Percentiles rank a stretch among this genome's conserved stretches.
Conservation (phyloP, 1,140 invertebrate species). For the Coelopa frigida region DNA sequence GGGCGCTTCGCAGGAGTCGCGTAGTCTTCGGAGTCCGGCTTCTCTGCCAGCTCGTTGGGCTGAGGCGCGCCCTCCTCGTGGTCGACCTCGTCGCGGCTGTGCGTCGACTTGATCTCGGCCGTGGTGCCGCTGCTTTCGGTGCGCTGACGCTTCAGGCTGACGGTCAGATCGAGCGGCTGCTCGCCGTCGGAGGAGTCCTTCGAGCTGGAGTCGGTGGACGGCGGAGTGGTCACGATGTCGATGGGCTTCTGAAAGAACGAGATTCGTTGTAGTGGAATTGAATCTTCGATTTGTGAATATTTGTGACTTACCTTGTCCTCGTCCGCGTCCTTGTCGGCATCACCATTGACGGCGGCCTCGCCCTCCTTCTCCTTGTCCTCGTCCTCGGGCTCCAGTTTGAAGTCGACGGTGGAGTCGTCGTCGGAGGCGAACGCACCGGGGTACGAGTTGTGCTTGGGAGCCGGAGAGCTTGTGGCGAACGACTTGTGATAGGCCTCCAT, state of each 20-base stretch:
- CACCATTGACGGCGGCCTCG: background rate
- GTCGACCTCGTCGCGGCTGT: background rate
- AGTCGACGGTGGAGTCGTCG: conserved; percentile 16
- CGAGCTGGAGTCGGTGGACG: conserved; percentile 13
- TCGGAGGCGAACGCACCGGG: conserved; percentile 14
- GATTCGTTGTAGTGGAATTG: background rate
- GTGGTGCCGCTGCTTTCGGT: background rate
- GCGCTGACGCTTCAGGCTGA: conserved; percentile 44
- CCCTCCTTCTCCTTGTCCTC: background rate
- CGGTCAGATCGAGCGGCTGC: conserved; percentile 67
- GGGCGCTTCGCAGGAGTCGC: background rate
- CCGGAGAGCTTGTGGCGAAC: no score
- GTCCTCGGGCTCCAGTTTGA: background rate
- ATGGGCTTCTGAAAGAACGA: conserved; percentile 29
- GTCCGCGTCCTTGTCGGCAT: conserved; percentile 19
- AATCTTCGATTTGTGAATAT: background rate
- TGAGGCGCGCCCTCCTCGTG: background rate
- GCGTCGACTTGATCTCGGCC: conserved; percentile 2
- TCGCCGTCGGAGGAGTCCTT: conserved; percentile 41
- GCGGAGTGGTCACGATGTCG: conserved; percentile 35
- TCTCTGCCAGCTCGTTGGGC: background rate
- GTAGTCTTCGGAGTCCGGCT: background rate
- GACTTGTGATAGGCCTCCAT: no score
- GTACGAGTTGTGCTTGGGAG: no score
- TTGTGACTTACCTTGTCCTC: conserved; percentile 25